phyloP scores from a whole-genome alignment of 2,888 invertebrate species.

The Andrena flavipes region DNA sequence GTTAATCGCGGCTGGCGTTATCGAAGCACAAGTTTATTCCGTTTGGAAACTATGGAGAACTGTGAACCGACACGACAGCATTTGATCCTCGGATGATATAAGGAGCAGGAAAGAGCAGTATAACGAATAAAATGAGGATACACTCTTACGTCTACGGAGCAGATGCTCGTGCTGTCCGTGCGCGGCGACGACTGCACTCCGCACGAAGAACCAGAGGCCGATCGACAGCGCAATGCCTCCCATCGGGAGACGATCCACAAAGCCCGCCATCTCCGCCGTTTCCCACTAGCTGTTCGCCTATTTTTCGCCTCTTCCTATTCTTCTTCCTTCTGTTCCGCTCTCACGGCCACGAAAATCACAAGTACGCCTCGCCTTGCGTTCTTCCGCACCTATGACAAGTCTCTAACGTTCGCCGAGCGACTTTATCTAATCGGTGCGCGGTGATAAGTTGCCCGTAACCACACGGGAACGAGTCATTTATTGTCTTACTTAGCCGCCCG shows the following conservation, averaged over 20 bases:
- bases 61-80: not conserved
- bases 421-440: constrained; percentile 56
- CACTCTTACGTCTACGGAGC: constrained; percentile 67
- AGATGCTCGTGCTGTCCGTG: constrained; percentile 69
- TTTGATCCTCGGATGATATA: not conserved
- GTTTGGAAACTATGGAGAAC: not conserved
- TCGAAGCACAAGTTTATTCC: no score
- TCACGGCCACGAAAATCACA: not conserved
- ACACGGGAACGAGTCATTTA: constrained; percentile 20
- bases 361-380: not conserved
- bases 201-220: constrained; percentile 47
- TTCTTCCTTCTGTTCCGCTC: not conserved
- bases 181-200: constrained; percentile 68
- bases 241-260: constrained; percentile 50
- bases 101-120: not conserved
- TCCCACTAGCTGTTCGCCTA: constrained; percentile 14
- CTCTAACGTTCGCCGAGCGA: not conserved
- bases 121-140: constrained; percentile 12
- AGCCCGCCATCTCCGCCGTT: constrained; percentile 47
- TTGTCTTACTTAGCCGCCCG: constrained; percentile 10
- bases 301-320: constrained; percentile 18
- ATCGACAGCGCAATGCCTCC: constrained; percentile 65
- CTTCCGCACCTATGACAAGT: not conserved
- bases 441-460: constrained; percentile 26
- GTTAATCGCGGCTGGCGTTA: no score